Conservation (phyloP, 2,888 invertebrate genomes). For the Crocallis elinguaria region DNA sequence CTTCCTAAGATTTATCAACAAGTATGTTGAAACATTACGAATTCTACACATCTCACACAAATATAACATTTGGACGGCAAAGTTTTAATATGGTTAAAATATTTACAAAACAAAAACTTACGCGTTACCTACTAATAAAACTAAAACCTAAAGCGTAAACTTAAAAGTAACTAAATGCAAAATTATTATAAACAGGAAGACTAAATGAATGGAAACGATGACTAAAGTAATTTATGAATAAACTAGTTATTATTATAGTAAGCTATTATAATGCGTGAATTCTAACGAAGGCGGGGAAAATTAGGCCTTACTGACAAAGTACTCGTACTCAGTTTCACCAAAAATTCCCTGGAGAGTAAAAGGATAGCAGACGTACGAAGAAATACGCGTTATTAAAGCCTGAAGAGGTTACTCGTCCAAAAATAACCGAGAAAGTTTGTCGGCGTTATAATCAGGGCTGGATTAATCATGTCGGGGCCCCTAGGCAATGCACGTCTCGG, state of each 20-base stretch:
- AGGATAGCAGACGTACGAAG: too few species aligned
- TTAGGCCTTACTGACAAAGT: background rate
- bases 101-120: constrained; percentile 56
- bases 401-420: too few species aligned
- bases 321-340: constrained; percentile 1
- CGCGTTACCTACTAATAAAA: constrained; percentile 46
- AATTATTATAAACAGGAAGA: constrained; percentile 76
- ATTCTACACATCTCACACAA: constrained; percentile 7
- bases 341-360: background rate
- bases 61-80: constrained; percentile 74
- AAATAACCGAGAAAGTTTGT: too few species aligned
- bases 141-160: constrained; percentile 57
- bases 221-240: constrained; percentile 51
- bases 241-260: constrained; percentile 39
- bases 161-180: constrained; percentile 79
- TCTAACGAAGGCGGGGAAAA: constrained; percentile 4
- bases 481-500: too few species aligned
- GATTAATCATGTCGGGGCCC: too few species aligned
- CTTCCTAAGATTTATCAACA: background rate
- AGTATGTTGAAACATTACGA: background rate
- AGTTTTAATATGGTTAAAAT: constrained; percentile 41
- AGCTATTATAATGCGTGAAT: constrained; percentile 19
- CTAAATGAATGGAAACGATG: constrained; percentile 63
- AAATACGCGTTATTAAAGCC: too few species aligned
- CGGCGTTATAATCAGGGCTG: too few species aligned